A percentile compares a stretch with the other conserved stretches of the same genome.
Evolutionary conservation across 2,797 vertebrate genomes (phyloP).

Genomic region (Okamejei kenojei): DNA sequence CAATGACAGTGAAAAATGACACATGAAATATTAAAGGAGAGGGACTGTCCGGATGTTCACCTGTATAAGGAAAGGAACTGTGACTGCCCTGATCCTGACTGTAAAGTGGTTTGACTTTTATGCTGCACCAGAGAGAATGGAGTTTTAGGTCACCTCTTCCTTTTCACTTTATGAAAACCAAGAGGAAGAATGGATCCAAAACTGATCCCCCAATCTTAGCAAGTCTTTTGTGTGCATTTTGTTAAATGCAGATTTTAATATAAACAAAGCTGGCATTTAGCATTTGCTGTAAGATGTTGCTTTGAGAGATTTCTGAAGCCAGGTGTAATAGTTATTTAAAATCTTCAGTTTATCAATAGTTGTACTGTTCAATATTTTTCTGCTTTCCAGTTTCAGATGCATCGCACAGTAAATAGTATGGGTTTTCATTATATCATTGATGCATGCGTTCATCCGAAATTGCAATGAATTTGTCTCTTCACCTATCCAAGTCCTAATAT

Average conservation of each 20-base stretch:
- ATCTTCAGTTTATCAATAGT: background rate
- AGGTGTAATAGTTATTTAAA: background rate
- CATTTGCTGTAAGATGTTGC: background rate
- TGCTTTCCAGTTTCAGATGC: background rate
- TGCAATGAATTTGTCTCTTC: background rate
- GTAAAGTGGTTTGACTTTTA: too few relatives aligned
- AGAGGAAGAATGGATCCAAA: background rate
- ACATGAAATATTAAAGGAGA: too few relatives aligned
- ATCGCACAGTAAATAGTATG: background rate
- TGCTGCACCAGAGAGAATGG: background rate
- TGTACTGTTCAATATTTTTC: background rate
- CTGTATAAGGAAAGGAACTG: background rate
- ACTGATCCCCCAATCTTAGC: background rate
- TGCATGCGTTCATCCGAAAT: background rate
- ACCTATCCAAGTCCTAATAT: background rate
- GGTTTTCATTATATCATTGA: background rate
- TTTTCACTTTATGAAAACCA: background rate
- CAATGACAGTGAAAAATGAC: too few relatives aligned
- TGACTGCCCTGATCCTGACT: too few relatives aligned
- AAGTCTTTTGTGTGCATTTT: background rate
- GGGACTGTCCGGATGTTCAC: background rate
- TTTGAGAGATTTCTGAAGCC: background rate
- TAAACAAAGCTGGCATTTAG: background rate
- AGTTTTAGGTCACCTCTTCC: background rate
- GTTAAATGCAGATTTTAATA: background rate